These are phyloP conservation scores for Equus przewalskii DNA, from an alignment of 2,113 vertebrate genomes.

Conservation along the genomic window DNA sequence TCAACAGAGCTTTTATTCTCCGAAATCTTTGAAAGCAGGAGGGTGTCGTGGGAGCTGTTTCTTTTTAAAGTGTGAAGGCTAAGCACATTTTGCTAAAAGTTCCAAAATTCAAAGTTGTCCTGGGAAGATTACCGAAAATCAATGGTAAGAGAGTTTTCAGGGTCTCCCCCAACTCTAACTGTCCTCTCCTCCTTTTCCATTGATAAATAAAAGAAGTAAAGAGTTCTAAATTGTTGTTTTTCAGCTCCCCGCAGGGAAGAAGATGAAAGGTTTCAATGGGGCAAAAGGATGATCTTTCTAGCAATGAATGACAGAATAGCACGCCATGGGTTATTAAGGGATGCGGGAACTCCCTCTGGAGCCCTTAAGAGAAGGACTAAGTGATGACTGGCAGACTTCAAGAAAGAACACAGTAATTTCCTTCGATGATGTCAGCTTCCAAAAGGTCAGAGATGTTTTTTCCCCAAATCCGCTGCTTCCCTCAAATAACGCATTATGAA, in stretches of 20 bases:
- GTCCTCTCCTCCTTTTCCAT: background rate
- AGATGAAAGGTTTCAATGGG: background rate
- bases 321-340: background rate
- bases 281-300: background rate
- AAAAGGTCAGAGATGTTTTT: slow-evolving; percentile 77
- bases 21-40: background rate
- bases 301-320: background rate
- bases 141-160: background rate
- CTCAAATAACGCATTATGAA: slow-evolving; percentile 57
- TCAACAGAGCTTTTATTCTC: background rate
- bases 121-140: background rate
- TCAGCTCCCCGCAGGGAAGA: background rate
- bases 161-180: background rate
- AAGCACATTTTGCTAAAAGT: background rate
- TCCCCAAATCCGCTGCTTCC: slow-evolving; percentile 38
- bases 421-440: slow-evolving; percentile 64
- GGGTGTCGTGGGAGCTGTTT: background rate
- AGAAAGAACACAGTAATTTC: slow-evolving; percentile 65
- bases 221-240: background rate
- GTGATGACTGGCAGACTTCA: background rate
- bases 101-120: background rate
- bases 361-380: slow-evolving; percentile 54
- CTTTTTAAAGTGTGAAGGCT: background rate
- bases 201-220: background rate
- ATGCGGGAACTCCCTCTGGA: background rate